These are phyloP conservation scores for human (Homo sapiens) DNA, from an alignment of 2,113 vertebrate genomes.

Conservation along the genomic window DNA sequence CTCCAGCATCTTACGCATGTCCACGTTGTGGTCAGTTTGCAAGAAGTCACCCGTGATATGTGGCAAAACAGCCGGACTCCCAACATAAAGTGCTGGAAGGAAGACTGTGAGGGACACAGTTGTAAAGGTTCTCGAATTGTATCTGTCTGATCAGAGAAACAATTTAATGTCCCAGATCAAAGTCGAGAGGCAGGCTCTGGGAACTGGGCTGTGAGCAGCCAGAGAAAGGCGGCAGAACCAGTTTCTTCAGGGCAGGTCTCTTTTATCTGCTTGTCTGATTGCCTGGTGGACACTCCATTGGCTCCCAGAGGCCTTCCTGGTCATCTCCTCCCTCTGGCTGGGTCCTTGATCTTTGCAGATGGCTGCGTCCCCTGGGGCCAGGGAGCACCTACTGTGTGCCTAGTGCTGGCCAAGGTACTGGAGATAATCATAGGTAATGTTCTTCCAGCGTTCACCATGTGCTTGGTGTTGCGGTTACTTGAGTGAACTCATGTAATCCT, in stretches of 20 bases:
- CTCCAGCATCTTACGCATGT: neutral
- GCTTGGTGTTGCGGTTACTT: neutral
- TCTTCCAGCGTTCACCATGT: neutral
- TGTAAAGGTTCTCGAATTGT: neutral
- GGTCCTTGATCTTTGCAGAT: neutral
- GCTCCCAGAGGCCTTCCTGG: slow-evolving; percentile 13
- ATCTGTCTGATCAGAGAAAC: slow-evolving; percentile 25
- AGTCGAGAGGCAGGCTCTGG: neutral
- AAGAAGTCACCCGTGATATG: neutral
- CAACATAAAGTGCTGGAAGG: neutral
- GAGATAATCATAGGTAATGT: neutral
- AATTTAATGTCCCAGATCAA: slow-evolving; percentile 55
- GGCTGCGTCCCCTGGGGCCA: neutral
- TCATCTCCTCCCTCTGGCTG: neutral
- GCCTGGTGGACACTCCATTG: neutral
- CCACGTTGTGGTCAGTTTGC: neutral
- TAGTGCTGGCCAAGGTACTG: slow-evolving; percentile 39
- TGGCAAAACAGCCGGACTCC: neutral
- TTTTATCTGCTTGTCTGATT: slow-evolving; percentile 37
- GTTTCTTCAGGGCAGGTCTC: slow-evolving; percentile 52
- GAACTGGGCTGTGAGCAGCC: slow-evolving; percentile 8
- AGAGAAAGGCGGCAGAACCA: slow-evolving; percentile 53
- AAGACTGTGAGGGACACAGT: slow-evolving; percentile 45
- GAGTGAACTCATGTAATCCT: neutral
- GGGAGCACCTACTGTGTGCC: slow-evolving; percentile 42